Evolutionary conservation across 2,113 vertebrate genomes (phyloP), one percentile per base, ranked within the genome.

Genomic region (Polypterus bichir): DNA sequence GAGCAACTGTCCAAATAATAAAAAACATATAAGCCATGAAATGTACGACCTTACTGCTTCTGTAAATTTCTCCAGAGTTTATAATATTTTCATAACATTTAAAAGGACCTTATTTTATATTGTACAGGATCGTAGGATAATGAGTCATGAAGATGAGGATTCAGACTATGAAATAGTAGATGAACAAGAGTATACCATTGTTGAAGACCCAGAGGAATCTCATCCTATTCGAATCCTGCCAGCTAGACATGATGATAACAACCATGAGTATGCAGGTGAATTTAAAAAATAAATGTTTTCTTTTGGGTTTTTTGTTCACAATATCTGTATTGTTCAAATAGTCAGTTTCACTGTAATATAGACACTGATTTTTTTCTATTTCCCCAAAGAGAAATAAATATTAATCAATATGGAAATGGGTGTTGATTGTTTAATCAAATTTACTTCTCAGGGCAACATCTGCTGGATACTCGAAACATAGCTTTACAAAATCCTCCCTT

Each of bases 261-360:
- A 77, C 44, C 57, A 3, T 51, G 61, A 68, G n/a, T 81, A 82
- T 9, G 74, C 78, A 76, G 82, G 82, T 83, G 8, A 58, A 44
- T 10, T 5, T 10, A 71, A 46, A 51, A 27, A 56, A 27, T 27
- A 27, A 27, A 27, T 27, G 27, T 27, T 27, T 27, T 9, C 44
- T 9, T 58, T 11, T 5, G 10, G 3, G 6, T 10, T 55, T 55
- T 55, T 10, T 52, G 10, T 52, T 52, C 4, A 4, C 3, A 52
- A 52, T 3, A 52, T 4, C 10, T 52, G 7, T 52, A 3, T 8
- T 52, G 10, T 52, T 10, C 10, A 52, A 52, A 52, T 52, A 52
- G 51, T 10, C 51, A 52, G 7, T 3, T 10, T 52, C 10, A 10
- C 3, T 8, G 4, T 10, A 3, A 3, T 52, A 8, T 52, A 52